phyloP scores from a whole-genome alignment of 2,888 invertebrate species.

The Liopterus haemorrhoidalis region DNA sequence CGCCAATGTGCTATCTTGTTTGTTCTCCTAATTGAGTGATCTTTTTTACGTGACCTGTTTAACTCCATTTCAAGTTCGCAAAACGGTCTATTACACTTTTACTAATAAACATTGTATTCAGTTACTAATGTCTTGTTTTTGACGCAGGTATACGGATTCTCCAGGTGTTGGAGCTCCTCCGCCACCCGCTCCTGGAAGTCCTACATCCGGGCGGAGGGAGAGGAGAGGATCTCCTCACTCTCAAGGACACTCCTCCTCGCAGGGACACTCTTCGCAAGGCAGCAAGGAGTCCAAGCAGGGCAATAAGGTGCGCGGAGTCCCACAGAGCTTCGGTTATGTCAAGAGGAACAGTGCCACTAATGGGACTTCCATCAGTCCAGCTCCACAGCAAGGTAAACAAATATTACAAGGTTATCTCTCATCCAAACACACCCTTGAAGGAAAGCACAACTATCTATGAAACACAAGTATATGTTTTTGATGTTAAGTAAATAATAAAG shows the following conservation, averaged over 20 bases:
- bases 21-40: too few species aligned
- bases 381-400: slow-evolving; percentile 15
- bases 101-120: too few species aligned
- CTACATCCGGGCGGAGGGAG: slow-evolving; percentile 43
- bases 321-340: slow-evolving; percentile 80
- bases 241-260: slow-evolving; percentile 41
- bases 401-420: too few species aligned
- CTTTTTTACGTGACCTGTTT: too few species aligned
- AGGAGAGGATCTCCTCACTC: slow-evolving; percentile 41
- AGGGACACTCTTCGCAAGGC: slow-evolving; percentile 33
- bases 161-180: slow-evolving; percentile 58
- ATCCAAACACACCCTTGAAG: too few species aligned
- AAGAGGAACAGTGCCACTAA: slow-evolving; percentile 61
- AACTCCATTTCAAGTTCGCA: slow-evolving; percentile 35
- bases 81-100: slow-evolving; percentile 46
- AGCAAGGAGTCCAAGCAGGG: slow-evolving; percentile 53
- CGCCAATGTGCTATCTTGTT: too few species aligned
- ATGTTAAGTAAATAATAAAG: too few species aligned
- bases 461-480: too few species aligned
- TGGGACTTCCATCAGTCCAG: slow-evolving; percentile 10
- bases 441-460: too few species aligned
- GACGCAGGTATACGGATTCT: slow-evolving; percentile 61
- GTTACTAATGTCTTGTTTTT: too few species aligned
- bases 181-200: slow-evolving; percentile 51
- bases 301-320: slow-evolving; percentile 65